Base-by-base conservation (phyloP, 2,797 vertebrate species). In the Sebastes matsubarae region DNA sequence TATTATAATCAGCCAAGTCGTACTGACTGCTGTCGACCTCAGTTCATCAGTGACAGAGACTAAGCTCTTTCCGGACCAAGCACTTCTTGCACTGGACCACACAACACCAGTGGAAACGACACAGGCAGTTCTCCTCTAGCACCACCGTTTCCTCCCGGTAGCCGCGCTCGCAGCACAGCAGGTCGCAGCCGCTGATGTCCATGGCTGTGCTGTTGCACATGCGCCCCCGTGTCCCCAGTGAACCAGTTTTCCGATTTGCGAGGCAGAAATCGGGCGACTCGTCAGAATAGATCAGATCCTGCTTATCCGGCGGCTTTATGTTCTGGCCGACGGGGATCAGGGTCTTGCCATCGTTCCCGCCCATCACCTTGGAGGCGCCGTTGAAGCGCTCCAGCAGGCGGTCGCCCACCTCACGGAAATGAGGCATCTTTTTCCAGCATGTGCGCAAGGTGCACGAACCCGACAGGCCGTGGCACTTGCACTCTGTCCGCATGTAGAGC, bases 61-160 rank as follows among this genome's bases (percentile, higher is more conserved):
- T 99, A 75, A 99, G 97, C 84, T 99, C 97, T 89, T 98, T 98
- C 55, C 94, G 96, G 77, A 99, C 97, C 1, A 96, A 94, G 90
- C 98, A 99, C 87, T 98, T 98, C 89, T 98, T 98, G 89, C 98
- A 99, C 91, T 99, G 98, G 73, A 99, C 98, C 27, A 99, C 97
- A 0, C 98, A 99, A 93, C 98, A 99, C 98, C 98, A 99, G 94
- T 99, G 98, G 93, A 99, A 99, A 80, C 97, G 97, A 88, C 98
- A 99, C 63, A 99, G 95, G 82, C 98, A 99, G 96, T 98, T 99
- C 95, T 99, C 98, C 94, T 99, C 97, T 14, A 98, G 89, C 87
- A 97, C 96, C 88, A 99, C 95, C 0, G 97, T 98, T 90, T 99
- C 98, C 4, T 98, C 96, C 61, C 96, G 94, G 93, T 97, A 96